Base-by-base conservation (phyloP, 1,140 invertebrate species). In the Saccostrea echinata region DNA sequence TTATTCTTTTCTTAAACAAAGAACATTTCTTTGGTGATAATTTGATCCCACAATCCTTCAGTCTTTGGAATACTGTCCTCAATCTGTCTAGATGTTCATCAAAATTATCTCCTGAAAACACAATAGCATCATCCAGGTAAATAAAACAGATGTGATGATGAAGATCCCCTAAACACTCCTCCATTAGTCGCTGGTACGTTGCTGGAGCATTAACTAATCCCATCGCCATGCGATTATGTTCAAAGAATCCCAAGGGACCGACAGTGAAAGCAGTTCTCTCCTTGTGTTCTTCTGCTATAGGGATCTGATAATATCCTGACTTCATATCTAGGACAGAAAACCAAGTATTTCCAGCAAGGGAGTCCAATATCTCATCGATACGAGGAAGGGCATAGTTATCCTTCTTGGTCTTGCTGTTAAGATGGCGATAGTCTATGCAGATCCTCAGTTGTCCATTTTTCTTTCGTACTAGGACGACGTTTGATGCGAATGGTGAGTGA, bases 331-430 rank as follows among this genome's bases (percentile, higher is more conserved):
- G 71, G 12, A 90, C 92, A 0, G 93, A 92, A 87, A 96, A 96
- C 35, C 94, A 91, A 18, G 85, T 93, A 12, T 90, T 91, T 8
- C 94, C 94, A 0, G 89, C 33, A 0, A 96, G 87, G 11, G 71
- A 86, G 13, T 93, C 86, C 0, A 96, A 81, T 9, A 91, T 90
- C 16, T 95, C 95, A 24, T 96, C 94, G 43, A 96, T 95, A 2
- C 91, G 82, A 0, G 95, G 96, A 4, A 96, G 84, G 91, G 96
- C 96, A 91, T 95, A 96, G 55, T 88, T 92, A 91, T 96, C 95
- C 68, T 91, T 90, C 0, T 93, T 91, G 0, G 94, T 96, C 0
- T 85, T 91, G 85, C 9, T 12, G 89, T 96, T 96, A 21, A 96
- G 76, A 30, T 84, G 76, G 52, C 95, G 76, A 89, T 93, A 96